Evolutionary conservation across 2,888 invertebrate species (phyloP).

Genomic region (Hoplodrina ambigua): DNA sequence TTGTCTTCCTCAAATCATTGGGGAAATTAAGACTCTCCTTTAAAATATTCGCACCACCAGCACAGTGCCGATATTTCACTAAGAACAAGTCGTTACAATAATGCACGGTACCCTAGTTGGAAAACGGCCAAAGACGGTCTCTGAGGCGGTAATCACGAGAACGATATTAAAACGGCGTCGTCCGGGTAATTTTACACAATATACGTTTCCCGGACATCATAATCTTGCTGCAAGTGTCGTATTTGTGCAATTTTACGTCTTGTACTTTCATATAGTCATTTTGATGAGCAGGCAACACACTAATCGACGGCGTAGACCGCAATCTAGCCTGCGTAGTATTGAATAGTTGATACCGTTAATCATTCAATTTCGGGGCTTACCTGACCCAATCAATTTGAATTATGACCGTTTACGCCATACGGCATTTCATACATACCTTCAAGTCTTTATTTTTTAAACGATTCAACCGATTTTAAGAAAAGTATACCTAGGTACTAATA

Average conservation of each 20-base stretch:
- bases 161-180: conserved; percentile 64
- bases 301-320: too few species aligned
- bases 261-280: background rate
- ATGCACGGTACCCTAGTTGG: conserved; percentile 80
- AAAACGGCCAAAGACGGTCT: conserved; percentile 71
- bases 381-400: too few species aligned
- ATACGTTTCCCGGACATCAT: conserved; percentile 51
- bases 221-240: conserved; percentile 24
- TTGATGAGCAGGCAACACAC: background rate
- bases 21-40: conserved; percentile 53
- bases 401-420: too few species aligned
- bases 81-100: conserved; percentile 71
- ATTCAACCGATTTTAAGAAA: too few species aligned
- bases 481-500: too few species aligned
- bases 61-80: conserved; percentile 68
- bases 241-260: conserved; percentile 32
- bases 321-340: too few species aligned
- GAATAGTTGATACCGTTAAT: too few species aligned
- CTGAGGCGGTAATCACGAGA: conserved; percentile 59
- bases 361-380: too few species aligned
- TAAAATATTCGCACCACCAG: conserved; percentile 39
- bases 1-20: conserved; percentile 47
- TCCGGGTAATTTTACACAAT: conserved; percentile 55
- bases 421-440: too few species aligned
- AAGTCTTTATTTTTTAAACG: too few species aligned